A percentile compares a stretch with the other conserved stretches of the same genome.
Evolutionary conservation across 2,888 invertebrate genomes (phyloP).

Genomic region (Mamestra brassicae): DNA sequence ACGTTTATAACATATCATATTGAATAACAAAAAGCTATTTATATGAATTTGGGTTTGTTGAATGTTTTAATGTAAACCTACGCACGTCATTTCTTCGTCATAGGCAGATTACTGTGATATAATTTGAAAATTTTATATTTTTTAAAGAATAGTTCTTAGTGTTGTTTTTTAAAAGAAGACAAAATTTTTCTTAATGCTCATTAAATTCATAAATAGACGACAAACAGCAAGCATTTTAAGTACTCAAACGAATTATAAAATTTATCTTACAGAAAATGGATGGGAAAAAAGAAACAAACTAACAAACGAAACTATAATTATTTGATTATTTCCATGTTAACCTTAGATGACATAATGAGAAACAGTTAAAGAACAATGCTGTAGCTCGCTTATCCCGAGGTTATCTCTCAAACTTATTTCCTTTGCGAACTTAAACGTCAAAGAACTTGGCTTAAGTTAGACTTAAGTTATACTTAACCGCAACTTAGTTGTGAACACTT

Average conservation of each 20-base stretch:
- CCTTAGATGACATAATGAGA: conserved; percentile 62
- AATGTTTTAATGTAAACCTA: conserved; percentile 11
- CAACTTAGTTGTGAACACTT: conserved; percentile 45
- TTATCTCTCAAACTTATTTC: conserved; percentile 63
- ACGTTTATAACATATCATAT: conserved; percentile 11
- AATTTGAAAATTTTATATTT: not conserved
- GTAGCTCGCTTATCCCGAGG: conserved; percentile 57
- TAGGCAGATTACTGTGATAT: not conserved
- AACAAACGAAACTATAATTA: conserved; percentile 42
- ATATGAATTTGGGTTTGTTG: conserved; percentile 45
- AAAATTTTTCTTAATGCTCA: not conserved
- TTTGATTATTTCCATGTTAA: conserved; percentile 57
- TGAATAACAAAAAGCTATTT: conserved; percentile 36
- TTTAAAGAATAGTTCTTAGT: too few relatives aligned
- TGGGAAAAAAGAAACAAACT: conserved; percentile 30
- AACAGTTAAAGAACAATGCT: conserved; percentile 64
- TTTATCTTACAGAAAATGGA: conserved; percentile 25
- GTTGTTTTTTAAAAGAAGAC: not conserved
- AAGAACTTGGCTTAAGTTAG: conserved; percentile 44
- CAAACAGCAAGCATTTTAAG: not conserved
- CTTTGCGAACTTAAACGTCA: conserved; percentile 54
- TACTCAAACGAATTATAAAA: conserved; percentile 19
- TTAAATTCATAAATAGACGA: not conserved
- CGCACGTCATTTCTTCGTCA: not conserved
- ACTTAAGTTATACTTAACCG: conserved; percentile 42